phyloP scores from a whole-genome alignment of 2,113 vertebrate genomes.

The Budorcas taxicolor region DNA sequence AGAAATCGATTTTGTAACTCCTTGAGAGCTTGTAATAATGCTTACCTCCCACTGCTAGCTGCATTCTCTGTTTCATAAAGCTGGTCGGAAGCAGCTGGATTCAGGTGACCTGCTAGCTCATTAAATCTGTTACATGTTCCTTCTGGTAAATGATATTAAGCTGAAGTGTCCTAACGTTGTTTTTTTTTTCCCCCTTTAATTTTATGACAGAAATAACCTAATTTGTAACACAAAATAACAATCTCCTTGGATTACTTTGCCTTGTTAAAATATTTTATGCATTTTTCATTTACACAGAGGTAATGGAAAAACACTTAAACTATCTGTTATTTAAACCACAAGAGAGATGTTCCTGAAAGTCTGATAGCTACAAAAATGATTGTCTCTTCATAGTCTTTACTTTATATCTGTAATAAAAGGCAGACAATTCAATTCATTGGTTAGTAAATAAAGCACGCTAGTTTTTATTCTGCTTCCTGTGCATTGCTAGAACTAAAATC shows the following conservation, averaged over 20 bases:
- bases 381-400: slow-evolving; percentile 93
- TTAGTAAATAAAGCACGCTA: slow-evolving; percentile 90
- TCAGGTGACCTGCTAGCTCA: slow-evolving; percentile 89
- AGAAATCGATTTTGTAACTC: slow-evolving; percentile 87
- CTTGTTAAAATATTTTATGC: slow-evolving; percentile 91
- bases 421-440: slow-evolving; percentile 94
- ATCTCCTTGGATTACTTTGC: slow-evolving; percentile 88
- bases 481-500: slow-evolving; percentile 80
- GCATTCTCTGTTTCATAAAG: slow-evolving; percentile 82
- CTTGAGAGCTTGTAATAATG: slow-evolving; percentile 85
- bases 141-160: slow-evolving; percentile 90
- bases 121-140: slow-evolving; percentile 88
- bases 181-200: slow-evolving; percentile 83
- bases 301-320: slow-evolving; percentile 91
- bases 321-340: slow-evolving; percentile 94
- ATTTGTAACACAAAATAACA: slow-evolving; percentile 91
- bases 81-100: slow-evolving; percentile 90
- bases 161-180: slow-evolving; percentile 86
- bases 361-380: slow-evolving; percentile 92
- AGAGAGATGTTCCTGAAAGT: slow-evolving; percentile 89
- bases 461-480: slow-evolving; percentile 84
- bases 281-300: slow-evolving; percentile 88
- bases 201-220: slow-evolving; percentile 91
- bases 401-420: slow-evolving; percentile 95
- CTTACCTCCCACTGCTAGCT: slow-evolving; percentile 84